Evolutionary conservation across 2,888 invertebrate genomes (phyloP).

Genomic region (Hirudinaria manillensis): DNA sequence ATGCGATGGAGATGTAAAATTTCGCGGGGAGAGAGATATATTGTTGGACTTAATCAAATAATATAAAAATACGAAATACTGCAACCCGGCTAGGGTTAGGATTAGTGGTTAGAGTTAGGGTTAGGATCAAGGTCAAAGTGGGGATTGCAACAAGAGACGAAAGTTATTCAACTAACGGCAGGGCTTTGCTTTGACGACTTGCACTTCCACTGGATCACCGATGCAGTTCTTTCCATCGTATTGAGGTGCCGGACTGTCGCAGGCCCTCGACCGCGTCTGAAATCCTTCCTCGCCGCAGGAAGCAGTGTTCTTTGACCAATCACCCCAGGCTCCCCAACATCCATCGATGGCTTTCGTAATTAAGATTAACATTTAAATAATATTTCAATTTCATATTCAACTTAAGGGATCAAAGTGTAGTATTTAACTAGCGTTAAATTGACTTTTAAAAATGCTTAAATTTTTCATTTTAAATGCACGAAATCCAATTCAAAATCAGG

Average conservation of each 20-base stretch:
- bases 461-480: not conserved
- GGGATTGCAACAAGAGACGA: too few species aligned
- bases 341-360: slow-evolving; percentile 33
- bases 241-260: slow-evolving; percentile 34
- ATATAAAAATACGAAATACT: too few species aligned
- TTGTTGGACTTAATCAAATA: too few species aligned
- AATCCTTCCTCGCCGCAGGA: slow-evolving; percentile 33
- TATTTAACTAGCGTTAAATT: not conserved
- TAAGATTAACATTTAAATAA: too few species aligned
- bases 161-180: slow-evolving; percentile 23
- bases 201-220: slow-evolving; percentile 29
- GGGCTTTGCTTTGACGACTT: slow-evolving; percentile 24
- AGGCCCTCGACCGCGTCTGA: slow-evolving; percentile 30
- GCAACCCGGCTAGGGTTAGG: too few species aligned
- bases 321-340: slow-evolving; percentile 34
- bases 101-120: too few species aligned
- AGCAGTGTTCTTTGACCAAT: slow-evolving; percentile 32
- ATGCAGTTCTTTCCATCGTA: slow-evolving; percentile 33
- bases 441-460: too few species aligned
- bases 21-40: not conserved
- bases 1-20: too few species aligned
- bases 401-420: not conserved
- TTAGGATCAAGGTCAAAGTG: too few species aligned
- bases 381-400: too few species aligned
- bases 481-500: not conserved